These are phyloP conservation scores for Cherax destructor DNA, from an alignment of 1,140 invertebrate genomes.

Conservation along the genomic window DNA sequence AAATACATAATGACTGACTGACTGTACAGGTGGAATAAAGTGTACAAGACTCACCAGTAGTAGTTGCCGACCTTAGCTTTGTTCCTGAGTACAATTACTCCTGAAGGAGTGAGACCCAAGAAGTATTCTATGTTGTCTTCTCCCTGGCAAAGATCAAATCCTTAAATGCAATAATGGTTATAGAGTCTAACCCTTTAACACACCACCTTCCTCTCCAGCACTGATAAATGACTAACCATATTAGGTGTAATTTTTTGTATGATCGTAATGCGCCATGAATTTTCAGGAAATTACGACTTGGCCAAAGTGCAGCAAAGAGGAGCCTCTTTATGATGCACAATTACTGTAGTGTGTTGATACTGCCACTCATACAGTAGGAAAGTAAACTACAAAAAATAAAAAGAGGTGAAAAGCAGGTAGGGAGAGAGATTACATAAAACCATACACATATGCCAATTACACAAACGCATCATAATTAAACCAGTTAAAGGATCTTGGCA, in stretches of 20 bases:
- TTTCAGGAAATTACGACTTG: neutral
- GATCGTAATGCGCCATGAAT: neutral
- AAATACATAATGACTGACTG: neutral
- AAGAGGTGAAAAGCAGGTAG: too few species aligned
- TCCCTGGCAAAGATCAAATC: slow-evolving; percentile 80
- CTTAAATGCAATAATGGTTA: too few species aligned
- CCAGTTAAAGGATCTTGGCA: neutral
- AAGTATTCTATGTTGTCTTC: slow-evolving; percentile 98
- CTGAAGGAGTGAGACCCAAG: slow-evolving; percentile 96
- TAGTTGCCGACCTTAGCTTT: slow-evolving; percentile 98
- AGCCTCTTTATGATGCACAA: neutral
- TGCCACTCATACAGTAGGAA: too few species aligned
- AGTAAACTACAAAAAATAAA: too few species aligned
- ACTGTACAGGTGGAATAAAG: neutral
- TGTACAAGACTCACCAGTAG: slow-evolving; percentile 85
- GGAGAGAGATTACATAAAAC: neutral
- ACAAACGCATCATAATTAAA: slow-evolving; percentile 1
- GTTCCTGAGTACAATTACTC: slow-evolving; percentile 96
- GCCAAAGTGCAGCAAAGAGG: neutral
- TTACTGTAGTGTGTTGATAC: too few species aligned
- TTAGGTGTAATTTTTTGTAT: neutral
- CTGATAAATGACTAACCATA: neutral
- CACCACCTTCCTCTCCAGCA: neutral
- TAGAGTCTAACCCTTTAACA: too few species aligned
- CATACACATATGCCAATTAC: neutral